Evolutionary conservation across 2,797 vertebrate genomes (phyloP), one percentile per base, ranked within the genome.

Genomic region (Avahi laniger): DNA sequence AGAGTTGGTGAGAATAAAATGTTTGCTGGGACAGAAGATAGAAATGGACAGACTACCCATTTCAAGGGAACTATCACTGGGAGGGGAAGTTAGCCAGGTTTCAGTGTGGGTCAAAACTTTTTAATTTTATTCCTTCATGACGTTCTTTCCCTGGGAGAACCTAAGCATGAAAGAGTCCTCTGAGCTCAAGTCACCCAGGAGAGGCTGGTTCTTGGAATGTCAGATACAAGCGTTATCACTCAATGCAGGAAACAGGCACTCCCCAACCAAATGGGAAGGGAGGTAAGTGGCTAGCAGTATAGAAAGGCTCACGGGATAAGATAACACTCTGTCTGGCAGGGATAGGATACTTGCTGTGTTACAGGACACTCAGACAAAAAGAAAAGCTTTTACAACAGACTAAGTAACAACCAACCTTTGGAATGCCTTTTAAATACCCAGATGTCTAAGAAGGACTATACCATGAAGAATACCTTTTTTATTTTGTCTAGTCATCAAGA

Each of bases 401-500:
- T 79, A 97, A 91, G 65, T 61, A 95, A 92, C 48, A 92, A 83
- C 79, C 48, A 94, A 95, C 30, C 15, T 86, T 81, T 94, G 92
- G 88, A 93, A 91, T 50, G 17, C 65, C 24, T 52, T 65, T 46
- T 65, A 75, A 59, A 69, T 22, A 82, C 17, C 22, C 28, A 72
- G 81, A 86, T 91, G 35, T 61, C 72, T 80, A 80, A 94, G 69
- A 5, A 70, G 88, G 50, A 14, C 38, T 69, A 41, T 43, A 79
- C n/a, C 75, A 18, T 30, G 54, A 43, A 96, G 35, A 79, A 67
- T 89, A 72, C 11, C 4, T 46, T 52, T 78, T 76, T 57, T 1
- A 88, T 84, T 76, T 95, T 82, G 59, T 87, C 48, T 93, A 35
- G n/a, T 48, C 48, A 35, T 43, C 70, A 84, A 87, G 50, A 7